Evolutionary conservation across 2,888 invertebrate genomes (phyloP), one percentile per base, ranked within the genome.

Genomic region (Patella depressa): DNA sequence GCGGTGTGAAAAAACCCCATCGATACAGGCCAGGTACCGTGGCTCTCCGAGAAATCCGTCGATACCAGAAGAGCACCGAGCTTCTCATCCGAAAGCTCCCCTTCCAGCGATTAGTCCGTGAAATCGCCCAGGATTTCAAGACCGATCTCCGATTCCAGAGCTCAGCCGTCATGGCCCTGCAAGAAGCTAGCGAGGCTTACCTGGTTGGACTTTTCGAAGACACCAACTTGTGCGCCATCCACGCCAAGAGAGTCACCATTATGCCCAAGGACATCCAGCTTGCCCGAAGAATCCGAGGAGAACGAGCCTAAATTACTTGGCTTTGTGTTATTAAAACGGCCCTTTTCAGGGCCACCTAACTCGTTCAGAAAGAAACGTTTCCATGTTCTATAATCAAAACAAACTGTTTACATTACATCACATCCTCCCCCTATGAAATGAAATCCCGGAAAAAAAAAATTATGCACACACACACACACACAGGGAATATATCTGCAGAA

Each of bases 251-350:
- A 88, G 97, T 98, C 77, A 98, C 98, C 85, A 97, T 98, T 93
- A 98, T 97, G 97, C 97, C 97, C 88, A 98, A 97, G 93, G 97
- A 98, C 92, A 97, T 98, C 89, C 97, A 97, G 93, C 94, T 97
- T 92, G 97, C 97, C 80, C 95, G 97, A 91, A 95, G 97, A 94
- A 98, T 98, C 93, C 96, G 97, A 91, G 97, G 97, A 86, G 97
- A 97, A 93, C 95, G 97, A 93, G 86, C 86, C 53, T 45, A 45
- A 45, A 9, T 45, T 45, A 9, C 9, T 45, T 45, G 45, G 45
- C 45, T 45, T 45, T 45, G 45, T 45, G 45, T 45, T 45, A 45
- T 45, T 45, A 45, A 45, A 45, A 45, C 45, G 45, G 45, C 45
- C 45, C 45, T 45, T 45, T 45, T 45, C 45, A 45, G 45, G 45